Base-by-base conservation (phyloP, 2,797 vertebrate species). In the Rallus crepitans region DNA sequence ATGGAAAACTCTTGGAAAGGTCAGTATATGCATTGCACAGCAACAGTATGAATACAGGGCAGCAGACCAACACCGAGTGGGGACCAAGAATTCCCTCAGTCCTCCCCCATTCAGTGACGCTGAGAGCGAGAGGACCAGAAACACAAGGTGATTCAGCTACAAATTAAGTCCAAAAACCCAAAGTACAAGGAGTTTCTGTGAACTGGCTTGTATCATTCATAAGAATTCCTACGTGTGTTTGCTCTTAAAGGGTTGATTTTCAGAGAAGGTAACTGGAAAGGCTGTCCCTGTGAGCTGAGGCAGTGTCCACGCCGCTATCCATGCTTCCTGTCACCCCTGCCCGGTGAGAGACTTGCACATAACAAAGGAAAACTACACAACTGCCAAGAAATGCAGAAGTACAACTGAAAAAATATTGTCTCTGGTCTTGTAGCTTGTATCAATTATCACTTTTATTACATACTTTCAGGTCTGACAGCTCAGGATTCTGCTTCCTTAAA, bases 191-290 rank as follows among this genome's bases (percentile, higher is more conserved):
- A 72, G 33, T 31, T 72, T 37, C 55, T 20, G 39, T 57, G 76
- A 47, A 83, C 50, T 64, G 0, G 1, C 28, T 25, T 15, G 4
- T 12, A 8, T 14, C 0, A 80, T 25, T 82, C 0, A 0, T 9
- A 61, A 53, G 53, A 81, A 69, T 27, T 65, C n/a, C 76, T 59
- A 23, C 24, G 15, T 21, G 13, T 31, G 35, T 37, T 79, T 81
- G 65, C 65, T 78, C 52, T 75, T 76, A 48, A 61, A 75, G 63
- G 45, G 15, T 42, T 11, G 5, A 37, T 56, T 91, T 83, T 91
- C 45, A 78, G n/a, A 55, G 37, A 52, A 60, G 45, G 45, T 61
- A 30, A 63, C 27, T 0, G 66, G 72, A 56, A 91, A 64, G 56
- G 68, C 23, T 68, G 4, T 12, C n/a, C 33, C 59, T 68, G 48